Evolutionary conservation across 2,113 vertebrate genomes (phyloP).

Genomic region (Echinops telfairi): DNA sequence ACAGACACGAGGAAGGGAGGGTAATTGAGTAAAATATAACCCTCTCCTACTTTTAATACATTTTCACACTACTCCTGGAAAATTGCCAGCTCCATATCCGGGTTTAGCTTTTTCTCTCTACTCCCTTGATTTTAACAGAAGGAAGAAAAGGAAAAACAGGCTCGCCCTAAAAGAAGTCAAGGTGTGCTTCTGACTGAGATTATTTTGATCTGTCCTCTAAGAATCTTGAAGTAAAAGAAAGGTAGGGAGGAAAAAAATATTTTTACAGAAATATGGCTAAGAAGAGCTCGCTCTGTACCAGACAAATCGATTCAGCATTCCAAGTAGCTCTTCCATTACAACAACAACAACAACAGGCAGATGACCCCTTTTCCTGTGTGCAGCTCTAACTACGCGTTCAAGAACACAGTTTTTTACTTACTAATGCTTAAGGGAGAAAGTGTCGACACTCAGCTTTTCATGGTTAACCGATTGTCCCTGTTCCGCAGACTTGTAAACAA

Average conservation of each 20-base stretch:
- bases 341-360: slow-evolving; percentile 53
- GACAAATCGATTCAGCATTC: slow-evolving; percentile 63
- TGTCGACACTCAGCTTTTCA: background rate
- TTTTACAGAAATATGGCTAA: slow-evolving; percentile 46
- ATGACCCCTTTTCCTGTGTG: slow-evolving; percentile 48
- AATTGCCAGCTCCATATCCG: slow-evolving; percentile 23
- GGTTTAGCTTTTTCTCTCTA: slow-evolving; percentile 20
- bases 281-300: slow-evolving; percentile 52
- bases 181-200: slow-evolving; percentile 68
- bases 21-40: slow-evolving; percentile 21
- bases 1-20: background rate
- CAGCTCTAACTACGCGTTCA: background rate
- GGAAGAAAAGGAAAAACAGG: background rate
- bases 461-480: slow-evolving; percentile 63
- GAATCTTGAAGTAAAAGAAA: slow-evolving; percentile 60
- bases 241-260: slow-evolving; percentile 17
- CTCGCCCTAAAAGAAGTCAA: slow-evolving; percentile 71
- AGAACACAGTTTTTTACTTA: slow-evolving; percentile 34
- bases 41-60: background rate
- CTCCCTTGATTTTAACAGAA: slow-evolving; percentile 60
- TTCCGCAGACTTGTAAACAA: slow-evolving; percentile 64
- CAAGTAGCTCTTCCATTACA: slow-evolving; percentile 61
- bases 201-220: slow-evolving; percentile 67
- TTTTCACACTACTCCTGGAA: background rate
- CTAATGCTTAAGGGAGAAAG: slow-evolving; percentile 43